A percentile compares a stretch with the other conserved stretches of the same genome.
Conservation (phyloP, 2,113 vertebrate species). For the Theropithecus gelada region DNA sequence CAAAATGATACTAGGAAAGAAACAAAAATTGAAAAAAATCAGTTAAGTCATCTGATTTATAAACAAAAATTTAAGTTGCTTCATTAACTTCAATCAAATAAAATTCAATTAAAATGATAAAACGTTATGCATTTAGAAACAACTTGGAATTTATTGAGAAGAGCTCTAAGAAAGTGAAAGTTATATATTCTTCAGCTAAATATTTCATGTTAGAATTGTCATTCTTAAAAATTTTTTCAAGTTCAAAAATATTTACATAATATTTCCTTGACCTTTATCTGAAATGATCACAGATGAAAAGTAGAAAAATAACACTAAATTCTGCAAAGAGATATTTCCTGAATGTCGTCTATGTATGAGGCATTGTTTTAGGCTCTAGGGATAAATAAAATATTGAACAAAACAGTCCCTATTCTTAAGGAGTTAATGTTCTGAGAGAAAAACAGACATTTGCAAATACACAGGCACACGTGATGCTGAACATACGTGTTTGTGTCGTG, state of each 20-base stretch:
- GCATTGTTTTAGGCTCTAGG: not conserved
- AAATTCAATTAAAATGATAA: conserved; percentile 23
- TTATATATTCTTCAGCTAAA: not conserved
- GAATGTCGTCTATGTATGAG: not conserved
- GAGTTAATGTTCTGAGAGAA: not conserved
- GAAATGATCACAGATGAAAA: not conserved
- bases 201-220: not conserved
- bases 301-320: not conserved
- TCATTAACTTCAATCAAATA: conserved; percentile 5
- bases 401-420: not conserved
- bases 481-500: not conserved
- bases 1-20: not conserved
- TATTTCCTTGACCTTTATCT: conserved; percentile 10
- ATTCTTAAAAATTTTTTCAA: not conserved
- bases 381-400: not conserved
- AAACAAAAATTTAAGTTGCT: not conserved
- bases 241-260: not conserved
- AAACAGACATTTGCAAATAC: not conserved
- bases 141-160: not conserved
- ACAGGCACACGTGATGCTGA: not conserved
- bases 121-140: conserved; percentile 32
- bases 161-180: conserved; percentile 19
- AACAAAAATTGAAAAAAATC: not conserved
- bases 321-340: not conserved
- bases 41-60: not conserved